Conservation (phyloP, 30 jellyfish, hydroid and myxozoan species). For the Chrysaora quinquecirrha region DNA sequence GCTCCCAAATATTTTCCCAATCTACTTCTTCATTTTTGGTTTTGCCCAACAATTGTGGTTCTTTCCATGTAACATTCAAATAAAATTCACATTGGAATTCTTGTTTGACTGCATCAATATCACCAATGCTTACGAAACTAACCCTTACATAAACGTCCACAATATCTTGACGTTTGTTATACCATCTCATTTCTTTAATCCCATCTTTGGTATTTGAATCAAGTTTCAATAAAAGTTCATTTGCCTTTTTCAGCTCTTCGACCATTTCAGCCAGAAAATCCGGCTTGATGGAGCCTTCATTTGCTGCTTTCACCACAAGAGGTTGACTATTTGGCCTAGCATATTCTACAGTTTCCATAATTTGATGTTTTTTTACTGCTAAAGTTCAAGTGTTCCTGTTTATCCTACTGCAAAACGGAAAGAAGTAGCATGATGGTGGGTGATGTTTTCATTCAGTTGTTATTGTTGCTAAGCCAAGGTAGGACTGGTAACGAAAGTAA, state of each 20-base stretch:
- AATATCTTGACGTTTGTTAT: not conserved
- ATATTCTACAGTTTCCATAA: no score
- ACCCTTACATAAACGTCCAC: conserved; percentile 11
- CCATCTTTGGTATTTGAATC: conserved; percentile 31
- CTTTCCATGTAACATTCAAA: conserved; percentile 33
- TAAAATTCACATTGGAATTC: conserved; percentile 48
- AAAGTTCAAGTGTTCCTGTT: no score
- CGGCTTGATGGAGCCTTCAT: no score
- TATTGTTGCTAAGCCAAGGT: no score
- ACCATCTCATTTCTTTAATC: conserved; percentile 2
- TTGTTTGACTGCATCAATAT: conserved; percentile 46
- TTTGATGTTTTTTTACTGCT: no score
- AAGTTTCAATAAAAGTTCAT: not conserved
- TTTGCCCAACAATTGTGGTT: conserved; percentile 19
- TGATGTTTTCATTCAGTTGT: no score
- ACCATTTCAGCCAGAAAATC: conserved; percentile 2
- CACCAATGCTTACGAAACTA: conserved; percentile 35
- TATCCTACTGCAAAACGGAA: no score
- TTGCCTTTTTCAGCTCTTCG: not conserved
- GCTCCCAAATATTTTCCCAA: conserved; percentile 50
- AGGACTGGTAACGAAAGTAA: no score
- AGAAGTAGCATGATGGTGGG: no score
- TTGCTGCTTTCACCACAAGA: not conserved
- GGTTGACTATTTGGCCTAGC: not conserved
- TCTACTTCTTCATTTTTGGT: conserved; percentile 20